These are phyloP conservation scores for Cynodonichthys magdalenae DNA, from an alignment of 2,797 vertebrate genomes.

Conservation along the genomic window DNA sequence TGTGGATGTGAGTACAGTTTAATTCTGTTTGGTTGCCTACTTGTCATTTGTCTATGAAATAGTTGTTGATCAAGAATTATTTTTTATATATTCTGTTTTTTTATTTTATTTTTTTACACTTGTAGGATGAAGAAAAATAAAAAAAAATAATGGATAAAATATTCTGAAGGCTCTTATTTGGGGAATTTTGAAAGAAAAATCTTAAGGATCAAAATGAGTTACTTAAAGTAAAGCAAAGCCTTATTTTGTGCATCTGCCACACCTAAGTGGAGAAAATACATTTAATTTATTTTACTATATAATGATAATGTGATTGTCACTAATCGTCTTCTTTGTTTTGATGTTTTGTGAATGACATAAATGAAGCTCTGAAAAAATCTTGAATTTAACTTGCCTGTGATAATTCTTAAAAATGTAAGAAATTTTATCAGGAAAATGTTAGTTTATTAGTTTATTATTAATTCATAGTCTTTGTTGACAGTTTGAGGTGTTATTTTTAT, in stretches of 20 bases:
- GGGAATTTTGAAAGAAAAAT: not conserved
- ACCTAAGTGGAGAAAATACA: not conserved
- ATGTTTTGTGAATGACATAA: no score
- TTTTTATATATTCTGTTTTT: no score
- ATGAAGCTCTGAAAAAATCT: no score
- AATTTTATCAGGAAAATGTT: not conserved
- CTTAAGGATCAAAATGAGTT: not conserved
- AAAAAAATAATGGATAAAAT: not conserved
- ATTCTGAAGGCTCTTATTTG: not conserved
- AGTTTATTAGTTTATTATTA: not conserved
- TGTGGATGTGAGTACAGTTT: constrained; percentile 91
- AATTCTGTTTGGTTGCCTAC: constrained; percentile 2
- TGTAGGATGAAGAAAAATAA: not conserved
- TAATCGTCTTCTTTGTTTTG: no score
- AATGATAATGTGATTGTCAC: not conserved
- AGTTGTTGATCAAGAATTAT: not conserved
- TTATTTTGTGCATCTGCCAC: not conserved
- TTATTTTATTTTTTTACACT: not conserved
- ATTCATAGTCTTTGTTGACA: no score
- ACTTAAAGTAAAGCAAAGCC: no score
- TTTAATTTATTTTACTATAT: not conserved
- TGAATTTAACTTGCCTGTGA: no score
- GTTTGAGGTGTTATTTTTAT: not conserved
- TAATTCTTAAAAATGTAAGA: no score
- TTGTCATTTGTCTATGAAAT: constrained; percentile 6